Evolutionary conservation across 2,888 invertebrate genomes (phyloP), one percentile per base, ranked within the genome.

Genomic region (Willowsia nigromaculata): DNA sequence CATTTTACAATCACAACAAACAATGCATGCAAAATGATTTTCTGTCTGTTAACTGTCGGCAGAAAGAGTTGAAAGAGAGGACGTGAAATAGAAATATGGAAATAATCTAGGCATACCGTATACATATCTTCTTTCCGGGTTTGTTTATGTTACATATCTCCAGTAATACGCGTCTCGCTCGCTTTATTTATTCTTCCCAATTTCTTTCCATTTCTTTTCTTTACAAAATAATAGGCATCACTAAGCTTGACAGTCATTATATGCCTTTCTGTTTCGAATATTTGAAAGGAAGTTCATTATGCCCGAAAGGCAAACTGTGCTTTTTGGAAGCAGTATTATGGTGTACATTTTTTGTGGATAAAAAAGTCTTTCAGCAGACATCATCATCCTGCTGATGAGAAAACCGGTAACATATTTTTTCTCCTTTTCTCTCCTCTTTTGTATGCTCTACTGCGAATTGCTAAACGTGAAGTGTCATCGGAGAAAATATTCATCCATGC

Each of bases 21-120:
- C 87, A 87, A 83, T 83, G 83, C 62, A 88, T 83, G 83, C 59
- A 83, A 83, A 88, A 88, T 88, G 37, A 83, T 76, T 83, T 82
- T 88, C 88, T 88, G 88, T 88, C 88, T 83, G 87, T 86, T 80
- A 68, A 50, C 82, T 87, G 81, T 87, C 82, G 78, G 33, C 33
- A 6, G 1, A 11, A 0, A 27, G 22, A 47, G 30, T 71, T 56
- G 74, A 40, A 50, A 30, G 62, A 80, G 50, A 85, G 33, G 74
- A 30, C 7, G n/a, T 50, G 50, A 33, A 18, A 22, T n/a, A 56
- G 43, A n/a, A 15, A 74, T 33, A 74, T 4, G 33, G 56, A 53
- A 56, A 56, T 30, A 33, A n/a, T n/a, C n/a, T n/a, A n/a, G n/a
- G 3, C 30, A 65, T 33, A 59, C 2, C 13, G 27, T 59, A 27